These are phyloP conservation scores for Bubalus kerabau DNA, from an alignment of 2,113 vertebrate genomes.

Conservation along the genomic window DNA sequence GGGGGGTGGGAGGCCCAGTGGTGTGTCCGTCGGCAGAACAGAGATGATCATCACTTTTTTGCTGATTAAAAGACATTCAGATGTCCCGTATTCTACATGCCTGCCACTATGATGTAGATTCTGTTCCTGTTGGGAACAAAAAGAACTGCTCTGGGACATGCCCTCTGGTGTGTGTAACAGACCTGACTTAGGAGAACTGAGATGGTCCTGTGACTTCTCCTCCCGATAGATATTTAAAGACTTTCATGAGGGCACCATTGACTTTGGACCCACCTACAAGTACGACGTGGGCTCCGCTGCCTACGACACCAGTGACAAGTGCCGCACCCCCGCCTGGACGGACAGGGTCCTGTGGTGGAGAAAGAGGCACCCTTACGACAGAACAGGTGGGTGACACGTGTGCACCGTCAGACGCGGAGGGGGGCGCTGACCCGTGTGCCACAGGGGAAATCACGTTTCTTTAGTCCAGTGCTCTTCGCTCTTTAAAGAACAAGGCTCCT, in stretches of 20 bases:
- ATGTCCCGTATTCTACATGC: too few relatives aligned
- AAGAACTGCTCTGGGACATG: not conserved
- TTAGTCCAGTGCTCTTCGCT: rapidly evolving
- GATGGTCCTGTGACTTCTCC: not conserved
- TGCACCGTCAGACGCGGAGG: rapidly evolving
- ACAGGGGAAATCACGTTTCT: rapidly evolving
- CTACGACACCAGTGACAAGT: conserved; percentile 87
- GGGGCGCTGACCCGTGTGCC: rapidly evolving
- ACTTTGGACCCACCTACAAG: conserved; percentile 87
- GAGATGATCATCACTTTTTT: too few relatives aligned
- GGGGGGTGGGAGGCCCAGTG: rapidly evolving
- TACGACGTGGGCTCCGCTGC: conserved; percentile 84
- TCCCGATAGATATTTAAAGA: conserved; percentile 84
- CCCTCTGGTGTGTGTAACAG: rapidly evolving
- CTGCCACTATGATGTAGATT: not conserved
- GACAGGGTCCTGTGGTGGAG: conserved; percentile 87
- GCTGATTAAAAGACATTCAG: not conserved
- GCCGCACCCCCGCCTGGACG: conserved; percentile 86
- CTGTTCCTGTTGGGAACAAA: not conserved
- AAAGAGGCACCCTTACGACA: conserved; percentile 81
- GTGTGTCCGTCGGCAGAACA: rapidly evolving
- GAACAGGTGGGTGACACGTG: conserved; percentile 67
- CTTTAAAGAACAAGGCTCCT: rapidly evolving
- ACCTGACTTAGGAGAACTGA: not conserved
- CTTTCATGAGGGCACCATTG: conserved; percentile 85